Evolutionary conservation across 1,140 invertebrate genomes (phyloP).

Genomic region (Cydia pomonella): DNA sequence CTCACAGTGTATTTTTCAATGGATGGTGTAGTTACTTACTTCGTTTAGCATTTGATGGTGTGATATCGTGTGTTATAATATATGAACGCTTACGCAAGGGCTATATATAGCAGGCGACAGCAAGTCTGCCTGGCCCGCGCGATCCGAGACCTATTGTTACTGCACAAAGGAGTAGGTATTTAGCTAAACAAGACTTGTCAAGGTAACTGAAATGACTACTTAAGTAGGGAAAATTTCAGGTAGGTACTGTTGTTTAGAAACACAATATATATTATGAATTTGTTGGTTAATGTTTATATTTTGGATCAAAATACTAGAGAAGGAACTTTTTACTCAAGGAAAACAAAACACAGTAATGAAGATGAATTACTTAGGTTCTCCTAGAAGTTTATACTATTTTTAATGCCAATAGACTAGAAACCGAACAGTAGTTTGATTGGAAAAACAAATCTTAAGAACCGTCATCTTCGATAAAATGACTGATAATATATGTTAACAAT

Average conservation of each 20-base stretch:
- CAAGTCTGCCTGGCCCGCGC: conserved; percentile 37
- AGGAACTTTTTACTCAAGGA: neutral
- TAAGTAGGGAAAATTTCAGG: neutral
- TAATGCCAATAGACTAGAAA: neutral
- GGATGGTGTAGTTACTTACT: neutral
- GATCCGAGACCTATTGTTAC: conserved; percentile 22
- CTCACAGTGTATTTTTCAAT: neutral
- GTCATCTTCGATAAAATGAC: neutral
- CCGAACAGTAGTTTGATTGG: neutral
- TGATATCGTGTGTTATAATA: conserved; percentile 9
- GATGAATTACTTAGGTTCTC: neutral
- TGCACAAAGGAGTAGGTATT: conserved; percentile 25
- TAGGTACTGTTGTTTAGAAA: neutral
- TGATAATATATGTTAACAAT: neutral
- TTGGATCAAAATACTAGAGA: neutral
- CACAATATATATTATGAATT: neutral
- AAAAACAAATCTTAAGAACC: neutral
- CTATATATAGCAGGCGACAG: conserved; percentile 45
- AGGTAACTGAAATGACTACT: conserved; percentile 13
- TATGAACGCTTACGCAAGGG: conserved; percentile 40
- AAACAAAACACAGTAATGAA: neutral
- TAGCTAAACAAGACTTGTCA: conserved; percentile 7
- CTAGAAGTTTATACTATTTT: neutral
- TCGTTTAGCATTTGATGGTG: neutral
- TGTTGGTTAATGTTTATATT: neutral